Evolutionary conservation across 2,797 vertebrate species (phyloP).

Genomic region (Peromyscus aztecus): DNA sequence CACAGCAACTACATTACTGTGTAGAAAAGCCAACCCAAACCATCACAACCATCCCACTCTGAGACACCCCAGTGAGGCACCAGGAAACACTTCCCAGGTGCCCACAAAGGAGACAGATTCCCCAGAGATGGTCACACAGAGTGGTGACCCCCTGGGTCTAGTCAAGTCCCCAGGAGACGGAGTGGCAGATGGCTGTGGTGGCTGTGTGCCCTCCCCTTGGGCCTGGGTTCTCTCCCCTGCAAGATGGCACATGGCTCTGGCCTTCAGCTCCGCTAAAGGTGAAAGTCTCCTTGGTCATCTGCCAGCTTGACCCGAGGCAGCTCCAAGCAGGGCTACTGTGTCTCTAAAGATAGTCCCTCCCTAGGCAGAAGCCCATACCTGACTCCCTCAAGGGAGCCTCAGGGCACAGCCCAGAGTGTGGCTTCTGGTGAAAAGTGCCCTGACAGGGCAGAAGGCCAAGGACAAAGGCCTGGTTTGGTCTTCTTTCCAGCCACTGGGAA

Average conservation of each 20-base stretch:
- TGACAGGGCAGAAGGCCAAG: neutral
- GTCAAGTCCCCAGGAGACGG: neutral
- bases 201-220: slow-evolving; percentile 38
- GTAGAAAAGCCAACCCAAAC: neutral
- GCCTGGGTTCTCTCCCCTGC: neutral
- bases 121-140: neutral
- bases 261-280: slow-evolving; percentile 69
- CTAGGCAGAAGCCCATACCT: neutral
- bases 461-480: slow-evolving; percentile 19
- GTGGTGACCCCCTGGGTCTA: neutral
- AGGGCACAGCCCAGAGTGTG: neutral
- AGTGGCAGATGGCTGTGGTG: slow-evolving; percentile 69
- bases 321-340: neutral
- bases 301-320: slow-evolving; percentile 53
- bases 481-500: neutral
- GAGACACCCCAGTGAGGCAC: neutral
- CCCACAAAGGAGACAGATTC: neutral
- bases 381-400: neutral
- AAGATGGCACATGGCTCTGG: slow-evolving; percentile 29
- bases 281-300: slow-evolving; percentile 68
- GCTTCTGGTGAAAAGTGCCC: neutral
- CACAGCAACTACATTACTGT: slow-evolving; percentile 15
- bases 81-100: neutral
- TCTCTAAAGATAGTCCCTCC: slow-evolving; percentile 57
- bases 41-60: neutral